phyloP scores from a whole-genome alignment of 2,113 vertebrate genomes.

The Seriola aureovittata region DNA sequence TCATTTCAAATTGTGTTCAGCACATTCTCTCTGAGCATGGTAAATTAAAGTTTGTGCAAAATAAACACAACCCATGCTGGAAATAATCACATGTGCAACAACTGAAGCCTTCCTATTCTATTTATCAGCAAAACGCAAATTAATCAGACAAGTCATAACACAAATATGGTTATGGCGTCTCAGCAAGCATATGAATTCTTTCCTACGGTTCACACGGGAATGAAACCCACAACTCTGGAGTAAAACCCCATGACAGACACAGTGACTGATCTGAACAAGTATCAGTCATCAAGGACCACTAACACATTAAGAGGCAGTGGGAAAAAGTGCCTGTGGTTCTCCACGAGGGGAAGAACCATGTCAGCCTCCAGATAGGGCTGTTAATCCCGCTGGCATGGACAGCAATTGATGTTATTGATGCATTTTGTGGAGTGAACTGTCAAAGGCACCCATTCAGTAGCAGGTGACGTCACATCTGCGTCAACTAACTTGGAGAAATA shows the following conservation, averaged over 20 bases:
- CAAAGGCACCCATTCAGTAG: constrained; percentile 76
- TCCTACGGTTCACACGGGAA: constrained; percentile 4
- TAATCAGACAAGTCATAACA: constrained; percentile 2
- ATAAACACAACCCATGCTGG: neutral
- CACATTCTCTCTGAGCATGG: neutral
- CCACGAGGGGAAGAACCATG: constrained; percentile 10
- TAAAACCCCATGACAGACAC: neutral
- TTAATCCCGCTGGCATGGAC: constrained; percentile 33
- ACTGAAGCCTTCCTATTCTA: neutral
- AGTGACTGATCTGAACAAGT: neutral
- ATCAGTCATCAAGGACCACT: constrained; percentile 12
- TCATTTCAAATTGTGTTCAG: neutral
- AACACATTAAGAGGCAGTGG: neutral
- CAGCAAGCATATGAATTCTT: constrained; percentile 14
- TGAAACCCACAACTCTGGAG: constrained; percentile 6
- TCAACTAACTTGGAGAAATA: constrained; percentile 70
- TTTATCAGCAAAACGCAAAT: neutral
- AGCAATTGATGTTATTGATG: constrained; percentile 62
- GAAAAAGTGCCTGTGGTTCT: constrained; percentile 41
- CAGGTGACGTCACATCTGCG: constrained; percentile 72
- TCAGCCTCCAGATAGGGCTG: constrained; percentile 20
- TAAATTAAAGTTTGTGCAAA: neutral
- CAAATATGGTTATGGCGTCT: neutral
- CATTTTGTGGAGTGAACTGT: constrained; percentile 16
- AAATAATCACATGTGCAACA: neutral